phyloP scores from a whole-genome alignment of 2,888 invertebrate species.

The Oscheius sp. region DNA sequence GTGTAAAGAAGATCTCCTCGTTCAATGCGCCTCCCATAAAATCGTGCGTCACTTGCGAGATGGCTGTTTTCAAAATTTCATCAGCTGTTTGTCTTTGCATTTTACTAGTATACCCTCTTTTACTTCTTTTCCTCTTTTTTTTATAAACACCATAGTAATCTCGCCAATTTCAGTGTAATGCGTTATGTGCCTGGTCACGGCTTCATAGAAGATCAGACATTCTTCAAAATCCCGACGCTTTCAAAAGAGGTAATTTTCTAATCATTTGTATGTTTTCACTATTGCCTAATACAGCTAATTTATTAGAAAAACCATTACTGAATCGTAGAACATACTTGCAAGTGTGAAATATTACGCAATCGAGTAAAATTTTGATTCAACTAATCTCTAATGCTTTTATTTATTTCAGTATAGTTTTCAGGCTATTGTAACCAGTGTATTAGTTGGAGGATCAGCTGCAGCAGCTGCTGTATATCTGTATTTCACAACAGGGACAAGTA shows the following conservation, averaged over 20 bases:
- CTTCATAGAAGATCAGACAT: conserved; percentile 15
- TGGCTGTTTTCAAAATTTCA: background rate
- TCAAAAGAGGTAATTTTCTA: conserved; percentile 15
- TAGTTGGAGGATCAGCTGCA: conserved; percentile 50
- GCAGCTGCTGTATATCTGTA: conserved; percentile 51
- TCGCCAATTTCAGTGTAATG: conserved; percentile 15
- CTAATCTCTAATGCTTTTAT: background rate
- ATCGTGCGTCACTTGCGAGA: background rate
- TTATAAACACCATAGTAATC: background rate
- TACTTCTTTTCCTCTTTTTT: no score
- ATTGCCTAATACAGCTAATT: background rate
- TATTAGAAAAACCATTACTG: no score
- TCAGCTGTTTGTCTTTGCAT: background rate
- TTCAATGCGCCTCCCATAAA: background rate
- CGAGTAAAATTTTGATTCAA: no score
- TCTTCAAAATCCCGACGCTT: background rate
- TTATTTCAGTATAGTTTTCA: conserved; percentile 25
- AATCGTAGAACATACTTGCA: no score
- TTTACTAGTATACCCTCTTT: background rate
- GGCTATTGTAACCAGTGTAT: conserved; percentile 39
- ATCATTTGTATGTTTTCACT: background rate
- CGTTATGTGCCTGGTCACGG: conserved; percentile 34
- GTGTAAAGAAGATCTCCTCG: conserved; percentile 11
- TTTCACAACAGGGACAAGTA: conserved; percentile 26
- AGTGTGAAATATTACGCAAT: no score